Evolutionary conservation across 2,797 vertebrate species (phyloP).

Genomic region (Psittacula derbiana): DNA sequence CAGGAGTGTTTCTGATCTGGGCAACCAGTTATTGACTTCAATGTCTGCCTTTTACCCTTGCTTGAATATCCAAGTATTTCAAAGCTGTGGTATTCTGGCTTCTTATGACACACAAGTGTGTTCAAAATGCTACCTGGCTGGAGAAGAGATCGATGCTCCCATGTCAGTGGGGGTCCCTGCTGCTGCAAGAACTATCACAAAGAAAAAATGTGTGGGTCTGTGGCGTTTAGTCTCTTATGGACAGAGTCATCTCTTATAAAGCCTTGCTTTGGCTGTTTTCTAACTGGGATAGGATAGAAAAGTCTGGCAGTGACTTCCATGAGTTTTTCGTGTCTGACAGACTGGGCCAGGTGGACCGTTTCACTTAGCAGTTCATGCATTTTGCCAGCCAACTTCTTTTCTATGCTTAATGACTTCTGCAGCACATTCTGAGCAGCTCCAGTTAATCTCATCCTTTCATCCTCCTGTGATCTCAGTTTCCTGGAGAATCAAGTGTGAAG

Average conservation of each 20-base stretch:
- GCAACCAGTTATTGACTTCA: background rate
- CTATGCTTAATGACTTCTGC: slow-evolving; percentile 15
- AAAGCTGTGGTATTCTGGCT: background rate
- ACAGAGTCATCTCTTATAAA: background rate
- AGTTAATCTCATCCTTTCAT: background rate
- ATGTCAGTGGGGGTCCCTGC: background rate
- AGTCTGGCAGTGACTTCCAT: background rate
- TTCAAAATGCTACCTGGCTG: background rate
- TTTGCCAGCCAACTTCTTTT: slow-evolving; percentile 12
- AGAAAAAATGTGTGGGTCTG: background rate
- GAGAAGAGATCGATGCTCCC: background rate
- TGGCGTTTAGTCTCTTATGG: background rate
- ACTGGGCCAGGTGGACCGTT: background rate
- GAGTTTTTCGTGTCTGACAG: background rate
- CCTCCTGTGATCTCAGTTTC: slow-evolving; percentile 4
- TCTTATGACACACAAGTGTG: background rate
- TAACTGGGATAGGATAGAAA: background rate
- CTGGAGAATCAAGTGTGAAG: slow-evolving; percentile 22
- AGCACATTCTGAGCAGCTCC: slow-evolving; percentile 5
- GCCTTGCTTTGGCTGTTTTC: background rate
- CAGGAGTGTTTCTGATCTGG: background rate
- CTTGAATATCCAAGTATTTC: background rate
- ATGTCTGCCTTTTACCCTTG: background rate
- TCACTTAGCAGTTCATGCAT: background rate
- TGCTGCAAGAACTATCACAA: background rate